Base-by-base conservation (phyloP, 2,888 invertebrate species). In the Rhyacophila evoluta region DNA sequence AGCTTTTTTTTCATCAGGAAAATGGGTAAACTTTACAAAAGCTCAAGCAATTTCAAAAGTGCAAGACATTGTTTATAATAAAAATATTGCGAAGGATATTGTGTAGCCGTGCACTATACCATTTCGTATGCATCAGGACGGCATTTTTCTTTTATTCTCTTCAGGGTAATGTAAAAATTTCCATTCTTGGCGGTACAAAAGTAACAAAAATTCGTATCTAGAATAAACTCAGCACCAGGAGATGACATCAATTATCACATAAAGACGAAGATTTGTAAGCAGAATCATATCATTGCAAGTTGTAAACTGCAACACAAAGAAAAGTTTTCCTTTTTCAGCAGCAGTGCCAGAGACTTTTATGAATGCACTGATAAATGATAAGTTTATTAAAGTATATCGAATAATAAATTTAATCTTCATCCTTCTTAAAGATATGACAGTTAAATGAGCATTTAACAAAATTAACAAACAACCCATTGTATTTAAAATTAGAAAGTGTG, bases 231-330 rank as follows among this genome's bases (percentile, higher is more conserved):
- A 8, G 55, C 25, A 19, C 15, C 25, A 55, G 4, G 8, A 25
- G 55, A 55, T 25, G 55, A 25, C 55, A 55, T 55, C 55, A 55
- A 55, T 25, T 55, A 55, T 55, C 55, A 55, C 15, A 55, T 55
- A 55, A 55, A 55, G 25, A 55, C 25, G 25, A 55, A 2, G 55
- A 55, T 55, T 55, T 55, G 25, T 19, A 55, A 55, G 55, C 55
- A 8, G 55, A 15, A 55, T 25, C 10, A 19, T 55, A 55, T 25
- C 15, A 10, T 55, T 0, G 15, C 55, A 33, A 33, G 29, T 33
- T 33, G 29, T 6, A 25, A 55, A 19, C n/a, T n/a, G n/a, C n/a
- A n/a, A 25, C 19, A 55, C 19, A 55, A 55, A 55, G 5, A 15
- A 55, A 55, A 55, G 55, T 55, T 55, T 25, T 25, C 19, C 5